Conservation (phyloP, 1,140 invertebrate genomes). For the Bathynomus jamesi region DNA sequence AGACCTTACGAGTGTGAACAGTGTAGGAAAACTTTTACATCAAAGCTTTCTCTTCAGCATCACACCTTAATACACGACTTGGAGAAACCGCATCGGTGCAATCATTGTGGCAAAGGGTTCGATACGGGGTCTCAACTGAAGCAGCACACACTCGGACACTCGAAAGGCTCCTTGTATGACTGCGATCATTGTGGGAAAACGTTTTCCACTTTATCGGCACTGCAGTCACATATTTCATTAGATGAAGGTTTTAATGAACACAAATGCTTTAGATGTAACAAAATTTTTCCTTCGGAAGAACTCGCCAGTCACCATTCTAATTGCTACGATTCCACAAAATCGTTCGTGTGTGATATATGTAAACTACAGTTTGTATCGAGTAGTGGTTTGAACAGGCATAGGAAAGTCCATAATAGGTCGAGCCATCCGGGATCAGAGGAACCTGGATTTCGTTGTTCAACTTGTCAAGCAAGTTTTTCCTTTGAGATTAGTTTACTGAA, state of each 20-base stretch:
- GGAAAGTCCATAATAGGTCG: conserved; percentile 32
- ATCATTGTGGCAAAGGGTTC: conserved; percentile 28
- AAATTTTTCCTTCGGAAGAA: conserved; percentile 39
- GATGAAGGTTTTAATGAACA: conserved; percentile 96
- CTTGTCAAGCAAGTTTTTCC: conserved; percentile 34
- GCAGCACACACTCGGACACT: conserved; percentile 18
- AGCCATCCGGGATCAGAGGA: conserved; percentile 10
- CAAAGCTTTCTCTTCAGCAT: conserved; percentile 57
- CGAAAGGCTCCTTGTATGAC: conserved; percentile 21
- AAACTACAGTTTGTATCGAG: conserved; percentile 32
- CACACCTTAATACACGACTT: conserved; percentile 47
- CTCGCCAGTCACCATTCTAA: conserved; percentile 40
- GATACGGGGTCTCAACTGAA: conserved; percentile 21
- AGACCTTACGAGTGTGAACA: conserved; percentile 54
- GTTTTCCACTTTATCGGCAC: conserved; percentile 22
- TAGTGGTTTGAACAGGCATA: conserved; percentile 33
- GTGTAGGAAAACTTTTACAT: conserved; percentile 57
- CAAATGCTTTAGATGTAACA: conserved; percentile 80
- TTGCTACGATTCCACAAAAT: conserved; percentile 45
- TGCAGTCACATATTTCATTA: conserved; percentile 52
- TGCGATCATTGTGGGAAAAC: conserved; percentile 29
- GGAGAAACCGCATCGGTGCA: conserved; percentile 26
- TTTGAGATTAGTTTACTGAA: conserved; percentile 27
- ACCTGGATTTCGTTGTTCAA: conserved; percentile 24
- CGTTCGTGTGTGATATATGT: conserved; percentile 45